A percentile compares a stretch with the other conserved stretches of the same genome.
These are phyloP conservation scores for Calephelis perditalis DNA, from an alignment of 2,888 invertebrate genomes.

Conservation along the genomic window DNA sequence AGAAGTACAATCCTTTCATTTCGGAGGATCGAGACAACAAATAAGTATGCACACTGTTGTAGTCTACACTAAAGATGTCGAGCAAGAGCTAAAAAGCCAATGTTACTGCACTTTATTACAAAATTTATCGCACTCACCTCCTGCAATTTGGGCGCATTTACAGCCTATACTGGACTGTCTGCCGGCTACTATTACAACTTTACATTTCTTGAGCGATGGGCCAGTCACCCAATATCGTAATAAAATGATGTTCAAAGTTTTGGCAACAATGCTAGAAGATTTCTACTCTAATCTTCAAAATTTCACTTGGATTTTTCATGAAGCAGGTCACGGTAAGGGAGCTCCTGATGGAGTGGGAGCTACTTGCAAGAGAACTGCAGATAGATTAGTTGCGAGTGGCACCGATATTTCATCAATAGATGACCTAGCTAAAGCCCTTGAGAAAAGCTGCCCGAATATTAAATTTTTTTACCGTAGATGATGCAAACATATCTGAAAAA, in stretches of 20 bases:
- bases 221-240: constrained; percentile 19
- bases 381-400: constrained; percentile 23
- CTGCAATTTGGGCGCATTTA: constrained; percentile 46
- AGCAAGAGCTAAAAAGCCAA: constrained; percentile 13
- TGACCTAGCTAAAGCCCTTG: constrained; percentile 19
- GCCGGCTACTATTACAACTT: not conserved
- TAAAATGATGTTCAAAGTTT: constrained; percentile 19
- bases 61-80: constrained; percentile 31
- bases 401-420: constrained; percentile 23
- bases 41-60: constrained; percentile 47
- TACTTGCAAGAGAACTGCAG: constrained; percentile 22
- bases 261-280: constrained; percentile 13
- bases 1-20: constrained; percentile 46
- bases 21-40: constrained; percentile 40
- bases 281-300: constrained; percentile 17
- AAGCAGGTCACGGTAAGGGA: constrained; percentile 25
- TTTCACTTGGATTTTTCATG: constrained; percentile 24
- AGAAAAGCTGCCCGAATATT: constrained; percentile 16
- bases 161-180: constrained; percentile 30
- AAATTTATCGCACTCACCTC: constrained; percentile 38
- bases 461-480: constrained; percentile 21
- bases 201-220: constrained; percentile 17
- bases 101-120: constrained; percentile 37
- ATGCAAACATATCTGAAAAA: constrained; percentile 22
- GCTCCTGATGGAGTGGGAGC: constrained; percentile 26